These are phyloP conservation scores for Spea multiplicata DNA, from an alignment of 2,113 vertebrate species.

Conservation along the genomic window DNA sequence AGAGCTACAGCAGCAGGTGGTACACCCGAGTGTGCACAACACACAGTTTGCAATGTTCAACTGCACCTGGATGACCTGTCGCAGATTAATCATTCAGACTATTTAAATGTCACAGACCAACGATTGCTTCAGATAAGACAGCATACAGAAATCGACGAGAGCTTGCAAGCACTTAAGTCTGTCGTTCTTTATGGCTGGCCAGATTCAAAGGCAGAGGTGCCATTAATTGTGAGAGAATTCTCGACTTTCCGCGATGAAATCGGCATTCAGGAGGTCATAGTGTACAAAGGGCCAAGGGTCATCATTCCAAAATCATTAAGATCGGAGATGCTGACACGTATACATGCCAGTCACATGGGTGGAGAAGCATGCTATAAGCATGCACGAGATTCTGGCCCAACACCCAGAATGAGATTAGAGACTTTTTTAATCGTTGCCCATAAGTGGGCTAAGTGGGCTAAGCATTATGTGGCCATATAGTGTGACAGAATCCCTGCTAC, in stretches of 20 bases:
- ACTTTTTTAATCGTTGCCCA: neutral
- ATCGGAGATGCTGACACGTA: slow-evolving; percentile 4
- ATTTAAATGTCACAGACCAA: neutral
- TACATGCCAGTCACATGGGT: slow-evolving; percentile 45
- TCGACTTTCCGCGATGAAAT: slow-evolving; percentile 1
- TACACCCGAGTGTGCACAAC: neutral
- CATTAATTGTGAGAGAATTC: neutral
- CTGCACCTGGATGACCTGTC: neutral
- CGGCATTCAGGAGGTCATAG: neutral
- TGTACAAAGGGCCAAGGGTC: neutral
- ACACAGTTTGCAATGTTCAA: neutral
- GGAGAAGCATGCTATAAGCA: slow-evolving; percentile 47
- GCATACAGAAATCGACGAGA: neutral
- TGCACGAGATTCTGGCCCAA: slow-evolving; percentile 43
- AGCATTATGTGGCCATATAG: too few species aligned
- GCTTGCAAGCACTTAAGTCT: neutral
- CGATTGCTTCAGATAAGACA: neutral
- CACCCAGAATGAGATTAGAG: slow-evolving; percentile 44
- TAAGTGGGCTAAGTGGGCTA: too few species aligned
- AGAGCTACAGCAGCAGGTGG: neutral
- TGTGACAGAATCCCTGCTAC: too few species aligned
- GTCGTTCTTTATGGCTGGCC: neutral
- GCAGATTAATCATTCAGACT: neutral
- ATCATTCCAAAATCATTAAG: slow-evolving; percentile 30
- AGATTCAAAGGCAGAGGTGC: neutral